Base-by-base conservation (phyloP, 2,888 invertebrate species). In the Maniola hyperantus region DNA sequence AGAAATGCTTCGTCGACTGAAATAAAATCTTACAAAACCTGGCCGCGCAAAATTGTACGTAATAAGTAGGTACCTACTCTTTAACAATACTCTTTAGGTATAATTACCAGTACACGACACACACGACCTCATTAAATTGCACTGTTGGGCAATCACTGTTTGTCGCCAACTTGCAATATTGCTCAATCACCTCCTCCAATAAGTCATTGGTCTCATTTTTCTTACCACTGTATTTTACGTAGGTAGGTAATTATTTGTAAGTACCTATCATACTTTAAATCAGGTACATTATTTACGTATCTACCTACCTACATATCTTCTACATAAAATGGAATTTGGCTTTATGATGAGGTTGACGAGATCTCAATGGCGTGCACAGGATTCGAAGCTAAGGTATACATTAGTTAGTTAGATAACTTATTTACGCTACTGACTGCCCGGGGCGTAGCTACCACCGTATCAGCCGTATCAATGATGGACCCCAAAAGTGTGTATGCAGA, bases 121-220 rank as follows among this genome's bases (percentile, higher is more conserved):
- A 42, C 66, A 60, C 82, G 88, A 86, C 89, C 89, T 85, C 83
- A 73, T 77, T 83, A 84, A 74, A 70, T 71, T 64, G 78, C 77
- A 81, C 72, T 80, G 72, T 89, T 89, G 82, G 73, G 88, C 86
- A 89, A 89, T 85, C 79, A 69, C 68, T 65, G 68, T 68, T 73
- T 76, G 77, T 76, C 76, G 77, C 75, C 70, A 76, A 77, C 70
- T 78, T 77, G 71, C 65, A 69, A 69, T 67, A 74, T 83, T 84
- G 85, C 87, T 80, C 76, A 83, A 83, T 80, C 69, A 72, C 74
- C 71, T 71, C 67, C 72, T 71, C 67, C 72, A 68, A 68, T 71
- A 76, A 80, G 87, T 87, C 86, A 87, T 83, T 86, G 87, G 78
- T 82, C 87, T 79, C 80, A 65, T 78, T 75, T n/a, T 26, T 26